Percentiles rank a stretch among this genome's conserved stretches.
Evolutionary conservation across 2,888 invertebrate species (phyloP).

Genomic region (Hipparchia sbordonii): DNA sequence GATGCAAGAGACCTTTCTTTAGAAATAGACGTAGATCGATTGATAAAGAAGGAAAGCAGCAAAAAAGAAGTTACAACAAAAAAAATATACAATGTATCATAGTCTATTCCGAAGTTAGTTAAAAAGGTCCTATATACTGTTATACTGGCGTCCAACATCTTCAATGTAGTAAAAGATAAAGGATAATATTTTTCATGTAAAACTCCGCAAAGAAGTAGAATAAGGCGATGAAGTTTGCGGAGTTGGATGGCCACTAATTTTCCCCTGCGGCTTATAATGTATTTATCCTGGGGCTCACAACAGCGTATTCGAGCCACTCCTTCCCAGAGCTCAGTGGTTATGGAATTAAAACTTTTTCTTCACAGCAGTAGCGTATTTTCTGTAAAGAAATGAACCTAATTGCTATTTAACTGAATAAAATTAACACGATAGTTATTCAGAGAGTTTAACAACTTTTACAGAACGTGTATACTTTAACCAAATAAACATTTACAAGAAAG

Average conservation of each 20-base stretch:
- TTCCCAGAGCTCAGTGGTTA: slow-evolving; percentile 11
- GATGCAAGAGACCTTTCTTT: no score
- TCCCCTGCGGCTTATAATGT: slow-evolving; percentile 28
- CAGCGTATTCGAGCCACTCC: not conserved
- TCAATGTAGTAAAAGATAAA: slow-evolving; percentile 2
- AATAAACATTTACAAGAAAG: not conserved
- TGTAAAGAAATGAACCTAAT: slow-evolving; percentile 24
- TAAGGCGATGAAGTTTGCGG: slow-evolving; percentile 14
- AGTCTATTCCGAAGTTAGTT: not conserved
- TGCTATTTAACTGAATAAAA: not conserved
- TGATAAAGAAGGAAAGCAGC: no score
- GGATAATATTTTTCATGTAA: slow-evolving; percentile 13
- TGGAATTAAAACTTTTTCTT: slow-evolving; percentile 29
- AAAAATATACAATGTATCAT: no score
- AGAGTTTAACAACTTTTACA: not conserved
- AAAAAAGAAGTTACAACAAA: no score
- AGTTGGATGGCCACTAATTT: slow-evolving; percentile 27
- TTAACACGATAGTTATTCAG: not conserved
- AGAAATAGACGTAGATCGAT: no score
- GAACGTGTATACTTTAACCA: not conserved
- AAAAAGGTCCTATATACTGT: not conserved
- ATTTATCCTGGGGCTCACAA: slow-evolving; percentile 18
- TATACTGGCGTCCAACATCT: not conserved
- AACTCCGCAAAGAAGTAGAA: slow-evolving; percentile 12
- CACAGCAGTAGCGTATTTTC: slow-evolving; percentile 6